Evolutionary conservation across 2,113 vertebrate genomes (phyloP), one percentile per base, ranked within the genome.

Genomic region (Prolemur simus): DNA sequence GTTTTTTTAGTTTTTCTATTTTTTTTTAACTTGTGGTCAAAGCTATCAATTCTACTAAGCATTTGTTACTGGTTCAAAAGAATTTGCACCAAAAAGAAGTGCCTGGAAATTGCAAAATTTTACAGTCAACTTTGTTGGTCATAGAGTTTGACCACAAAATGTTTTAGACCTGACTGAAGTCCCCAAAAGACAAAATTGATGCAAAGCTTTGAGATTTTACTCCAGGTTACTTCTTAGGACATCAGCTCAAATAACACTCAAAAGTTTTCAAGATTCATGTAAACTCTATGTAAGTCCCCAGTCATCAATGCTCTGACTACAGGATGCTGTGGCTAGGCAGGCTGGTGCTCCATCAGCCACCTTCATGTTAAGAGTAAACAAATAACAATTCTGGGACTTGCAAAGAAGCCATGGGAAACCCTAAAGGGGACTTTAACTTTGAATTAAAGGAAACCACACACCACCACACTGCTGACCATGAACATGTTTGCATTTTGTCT

Each of bases 391-490:
- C 56, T 84, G 45, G n/a, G 58, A 74, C 95, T 93, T 58, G 69
- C 32, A 81, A 32, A 95, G 64, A 94, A 96, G 91, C 78, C 63
- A 52, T 68, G 42, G 27, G 66, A 94, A 96, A 92, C 71, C 81
- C 87, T 76, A 34, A 66, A 45, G 18, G 52, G 66, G 42, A 68
- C 78, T 94, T 86, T 54, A 96, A 83, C 80, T 96, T 84, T 77
- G 74, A 96, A 74, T 76, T 83, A 87, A 91, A 97, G 95, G 78
- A 97, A 96, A 93, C 91, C 69, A 6, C 87, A 86, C 34, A 14
- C 39, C 37, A 91, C 45, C 77, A 90, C 20, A 89, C 68, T 27
- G 27, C 39, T 68, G 77, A 93, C 82, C 37, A 47, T 66, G 71
- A 96, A 96, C 80, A 82, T 42, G 92, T 94, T 97, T 94, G 90